Conservation (phyloP, 2,113 vertebrate genomes). For the Coptodon rendalli region DNA sequence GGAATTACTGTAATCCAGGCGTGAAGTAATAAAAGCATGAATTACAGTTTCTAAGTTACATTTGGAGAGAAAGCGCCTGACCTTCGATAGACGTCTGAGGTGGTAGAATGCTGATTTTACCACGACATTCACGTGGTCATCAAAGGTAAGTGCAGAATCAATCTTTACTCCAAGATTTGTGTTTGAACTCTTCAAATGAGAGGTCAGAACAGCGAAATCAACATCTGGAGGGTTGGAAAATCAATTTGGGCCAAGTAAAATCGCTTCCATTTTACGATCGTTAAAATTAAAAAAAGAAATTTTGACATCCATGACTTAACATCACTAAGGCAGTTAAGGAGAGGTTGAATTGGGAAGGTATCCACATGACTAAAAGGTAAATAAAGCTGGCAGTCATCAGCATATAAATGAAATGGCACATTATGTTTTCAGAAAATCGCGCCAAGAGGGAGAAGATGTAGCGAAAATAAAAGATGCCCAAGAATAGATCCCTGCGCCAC, state of each 20-base stretch:
- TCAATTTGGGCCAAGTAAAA: not conserved
- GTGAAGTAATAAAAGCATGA: not conserved
- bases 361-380: not conserved
- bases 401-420: not conserved
- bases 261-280: accelerated
- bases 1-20: not conserved
- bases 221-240: not conserved
- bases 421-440: not conserved
- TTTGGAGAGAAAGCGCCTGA: not conserved
- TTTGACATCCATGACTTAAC: not conserved
- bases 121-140: not conserved
- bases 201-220: not conserved
- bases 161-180: not conserved
- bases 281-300: not conserved
- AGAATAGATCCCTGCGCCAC: not conserved
- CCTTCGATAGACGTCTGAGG: not conserved
- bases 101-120: not conserved
- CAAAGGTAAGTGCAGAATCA: not conserved
- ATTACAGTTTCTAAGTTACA: not conserved
- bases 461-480: not conserved
- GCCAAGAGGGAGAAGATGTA: not conserved
- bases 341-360: not conserved
- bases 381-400: not conserved
- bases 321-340: not conserved
- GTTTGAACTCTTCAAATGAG: not conserved